phyloP scores from a whole-genome alignment of 1,140 invertebrate species.

The Hermetia illucens region DNA sequence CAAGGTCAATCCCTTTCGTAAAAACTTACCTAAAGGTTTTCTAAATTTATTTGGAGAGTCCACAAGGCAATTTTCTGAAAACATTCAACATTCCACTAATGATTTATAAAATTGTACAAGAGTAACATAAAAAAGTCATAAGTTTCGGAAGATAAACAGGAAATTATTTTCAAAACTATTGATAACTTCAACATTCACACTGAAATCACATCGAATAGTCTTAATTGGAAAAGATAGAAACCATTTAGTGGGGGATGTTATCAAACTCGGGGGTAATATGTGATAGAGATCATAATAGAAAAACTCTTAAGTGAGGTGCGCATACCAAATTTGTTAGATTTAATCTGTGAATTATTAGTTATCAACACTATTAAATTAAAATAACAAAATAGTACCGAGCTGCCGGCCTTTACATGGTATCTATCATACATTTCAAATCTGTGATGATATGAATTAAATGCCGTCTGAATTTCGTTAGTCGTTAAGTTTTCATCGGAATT shows the following conservation, averaged over 20 bases:
- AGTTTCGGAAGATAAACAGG: not conserved
- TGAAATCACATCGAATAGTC: slow-evolving; percentile 13
- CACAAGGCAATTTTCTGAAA: slow-evolving; percentile 1
- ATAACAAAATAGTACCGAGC: no score
- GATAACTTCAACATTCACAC: not conserved
- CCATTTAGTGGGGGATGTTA: no score
- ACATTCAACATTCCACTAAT: slow-evolving; percentile 6
- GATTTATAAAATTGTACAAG: not conserved
- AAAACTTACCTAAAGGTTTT: slow-evolving; percentile 2
- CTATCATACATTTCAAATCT: no score
- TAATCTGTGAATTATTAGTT: no score
- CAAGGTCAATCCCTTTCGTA: no score
- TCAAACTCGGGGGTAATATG: no score
- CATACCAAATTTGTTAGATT: not conserved
- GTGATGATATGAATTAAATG: no score
- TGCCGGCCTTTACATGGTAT: no score
- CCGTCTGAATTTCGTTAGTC: no score
- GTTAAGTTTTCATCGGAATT: no score
- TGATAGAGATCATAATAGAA: not conserved
- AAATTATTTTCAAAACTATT: not conserved
- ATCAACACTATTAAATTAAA: no score
- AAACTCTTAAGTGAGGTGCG: not conserved
- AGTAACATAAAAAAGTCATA: not conserved
- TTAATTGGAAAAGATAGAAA: slow-evolving; percentile 7
- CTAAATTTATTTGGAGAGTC: not conserved